Evolutionary conservation across 2,113 vertebrate species (phyloP).

Genomic region (Rhinolophus sinicus): DNA sequence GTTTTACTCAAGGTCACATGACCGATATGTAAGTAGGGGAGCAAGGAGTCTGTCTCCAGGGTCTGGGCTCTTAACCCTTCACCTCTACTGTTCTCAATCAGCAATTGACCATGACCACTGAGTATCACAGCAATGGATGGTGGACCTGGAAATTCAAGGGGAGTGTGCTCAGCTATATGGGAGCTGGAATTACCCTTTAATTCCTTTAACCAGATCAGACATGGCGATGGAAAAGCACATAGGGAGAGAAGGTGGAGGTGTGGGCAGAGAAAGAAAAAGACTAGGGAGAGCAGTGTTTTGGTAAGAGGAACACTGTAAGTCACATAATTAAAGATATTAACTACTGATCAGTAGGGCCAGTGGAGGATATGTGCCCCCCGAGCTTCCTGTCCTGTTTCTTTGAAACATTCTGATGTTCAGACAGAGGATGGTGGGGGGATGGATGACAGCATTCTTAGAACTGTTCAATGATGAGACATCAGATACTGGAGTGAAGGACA

Average conservation of each 20-base stretch:
- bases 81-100: fast-evolving
- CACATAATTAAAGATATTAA: not conserved
- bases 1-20: not conserved
- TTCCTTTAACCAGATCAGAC: not conserved
- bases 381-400: not conserved
- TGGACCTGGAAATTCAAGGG: not conserved
- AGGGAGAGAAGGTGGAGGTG: not conserved
- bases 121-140: not conserved
- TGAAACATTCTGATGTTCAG: not conserved
- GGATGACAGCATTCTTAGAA: not conserved
- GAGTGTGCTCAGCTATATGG: not conserved
- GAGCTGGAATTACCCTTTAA: not conserved
- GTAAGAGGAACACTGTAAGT: not conserved
- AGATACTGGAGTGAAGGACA: not conserved
- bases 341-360: not conserved
- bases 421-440: not conserved
- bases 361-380: not conserved
- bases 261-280: not conserved
- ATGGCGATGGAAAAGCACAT: not conserved
- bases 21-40: not conserved
- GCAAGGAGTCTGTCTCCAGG: not conserved
- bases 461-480: not conserved
- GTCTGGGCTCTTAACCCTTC: not conserved
- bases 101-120: not conserved
- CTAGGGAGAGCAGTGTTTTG: not conserved